Conservation (phyloP, 1,140 invertebrate genomes). For the Sminthurinus signatus region DNA sequence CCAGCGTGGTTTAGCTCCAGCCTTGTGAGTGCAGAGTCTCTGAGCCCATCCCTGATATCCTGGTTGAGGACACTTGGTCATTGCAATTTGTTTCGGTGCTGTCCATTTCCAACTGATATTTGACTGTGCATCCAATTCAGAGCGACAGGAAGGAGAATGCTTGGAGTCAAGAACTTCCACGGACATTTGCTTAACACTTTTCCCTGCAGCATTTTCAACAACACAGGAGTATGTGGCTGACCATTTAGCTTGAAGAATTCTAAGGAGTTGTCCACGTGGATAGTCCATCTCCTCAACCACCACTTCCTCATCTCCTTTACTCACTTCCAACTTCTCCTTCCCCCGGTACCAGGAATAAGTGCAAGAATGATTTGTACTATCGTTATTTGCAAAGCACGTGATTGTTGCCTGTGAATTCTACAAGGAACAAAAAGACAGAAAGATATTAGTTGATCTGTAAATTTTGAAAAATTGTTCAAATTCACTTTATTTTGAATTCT, state of each 20-base stretch:
- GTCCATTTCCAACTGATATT: constrained; percentile 30
- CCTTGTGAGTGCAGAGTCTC: constrained; percentile 22
- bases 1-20: constrained; percentile 18
- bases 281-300: constrained; percentile 24
- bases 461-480: neutral
- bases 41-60: constrained; percentile 26
- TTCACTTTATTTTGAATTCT: neutral
- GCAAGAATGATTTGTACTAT: neutral
- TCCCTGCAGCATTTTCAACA: constrained; percentile 23
- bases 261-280: constrained; percentile 28
- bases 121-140: constrained; percentile 14
- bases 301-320: constrained; percentile 7
- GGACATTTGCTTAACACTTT: constrained; percentile 10
- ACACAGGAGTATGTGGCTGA: constrained; percentile 25
- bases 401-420: no score
- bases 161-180: constrained; percentile 31
- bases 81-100: constrained; percentile 19
- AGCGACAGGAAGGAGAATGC: constrained; percentile 31
- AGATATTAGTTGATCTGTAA: neutral
- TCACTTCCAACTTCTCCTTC: constrained; percentile 1
- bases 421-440: no score
- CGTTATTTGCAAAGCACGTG: constrained; percentile 20
- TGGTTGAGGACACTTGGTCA: constrained; percentile 24
- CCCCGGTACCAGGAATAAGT: constrained; percentile 13
- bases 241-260: constrained; percentile 23